Evolutionary conservation across 92 coral and sea anemone genomes (phyloP).

Genomic region (Palythoa caribaeorum): DNA sequence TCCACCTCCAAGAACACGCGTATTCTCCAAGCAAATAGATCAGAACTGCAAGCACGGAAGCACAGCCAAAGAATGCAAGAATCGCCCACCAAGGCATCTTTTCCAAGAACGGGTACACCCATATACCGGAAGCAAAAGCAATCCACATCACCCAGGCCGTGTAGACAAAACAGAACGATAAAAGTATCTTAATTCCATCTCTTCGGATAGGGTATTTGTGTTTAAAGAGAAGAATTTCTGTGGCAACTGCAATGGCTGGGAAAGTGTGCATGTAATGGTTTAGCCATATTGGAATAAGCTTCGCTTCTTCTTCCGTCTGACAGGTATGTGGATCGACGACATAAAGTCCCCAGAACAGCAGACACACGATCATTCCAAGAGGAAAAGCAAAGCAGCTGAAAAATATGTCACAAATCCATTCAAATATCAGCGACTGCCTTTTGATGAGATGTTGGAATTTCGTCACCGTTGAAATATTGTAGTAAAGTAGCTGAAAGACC

Average conservation of each 20-base stretch:
- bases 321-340: slow-evolving; percentile 81
- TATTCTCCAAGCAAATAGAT: slow-evolving; percentile 84
- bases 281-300: slow-evolving; percentile 78
- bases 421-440: slow-evolving; percentile 74
- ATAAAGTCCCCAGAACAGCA: slow-evolving; percentile 92
- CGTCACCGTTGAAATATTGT: slow-evolving; percentile 83
- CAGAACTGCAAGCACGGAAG: slow-evolving; percentile 57
- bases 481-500: slow-evolving; percentile 82
- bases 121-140: slow-evolving; percentile 77
- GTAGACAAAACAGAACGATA: slow-evolving; percentile 73
- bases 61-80: slow-evolving; percentile 66
- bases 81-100: slow-evolving; percentile 71
- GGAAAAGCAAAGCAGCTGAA: slow-evolving; percentile 91
- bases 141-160: slow-evolving; percentile 87
- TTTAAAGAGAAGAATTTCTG: slow-evolving; percentile 73
- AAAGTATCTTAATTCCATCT: slow-evolving; percentile 68
- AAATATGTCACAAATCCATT: slow-evolving; percentile 78
- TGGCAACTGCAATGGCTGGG: slow-evolving; percentile 70
- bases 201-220: slow-evolving; percentile 82
- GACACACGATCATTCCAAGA: slow-evolving; percentile 74
- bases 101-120: slow-evolving; percentile 96
- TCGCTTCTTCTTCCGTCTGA: slow-evolving; percentile 74
- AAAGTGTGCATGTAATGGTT: slow-evolving; percentile 92
- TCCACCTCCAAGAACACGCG: slow-evolving; percentile 47
- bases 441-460: slow-evolving; percentile 73